Evolutionary conservation across 2,888 invertebrate species (phyloP), one percentile per base, ranked within the genome.

Genomic region (Diarsia brunnea): DNA sequence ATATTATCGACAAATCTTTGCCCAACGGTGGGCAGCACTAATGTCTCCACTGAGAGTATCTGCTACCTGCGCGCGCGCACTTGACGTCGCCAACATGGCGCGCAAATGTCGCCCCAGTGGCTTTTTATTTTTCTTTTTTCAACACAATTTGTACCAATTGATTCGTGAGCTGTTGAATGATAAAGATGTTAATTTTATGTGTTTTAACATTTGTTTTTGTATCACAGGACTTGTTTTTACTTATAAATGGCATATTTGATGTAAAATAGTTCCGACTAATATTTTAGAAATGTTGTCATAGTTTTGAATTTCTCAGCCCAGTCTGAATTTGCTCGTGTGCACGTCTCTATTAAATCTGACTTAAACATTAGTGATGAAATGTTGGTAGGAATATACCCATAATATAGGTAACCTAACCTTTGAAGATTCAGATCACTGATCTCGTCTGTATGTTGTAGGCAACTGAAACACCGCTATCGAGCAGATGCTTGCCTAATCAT

Each of bases 41-140:
- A 64, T 58, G 67, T 60, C 86, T 82, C 84, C 88, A 76, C 85
- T 75, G 38, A 73, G 77, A 81, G 78, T 60, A 78, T 67, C 85
- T 79, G 86, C 90, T 93, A 93, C 92, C 92, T 93, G 92, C 92
- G 90, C 89, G 66, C 71, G 84, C 86, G 90, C 92, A 91, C 92
- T 92, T 90, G 89, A 89, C 85, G 93, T 90, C 92, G 93, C 92
- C 92, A 90, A 86, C 89, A 82, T 86, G 90, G 89, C 92, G 90
- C 90, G 88, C 91, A 90, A 91, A 90, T 91, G 92, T 90, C 90
- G 88, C 88, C 88, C 79, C 82, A 67, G 69, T 49, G 58, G 71
- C 79, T 82, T 83, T 86, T 81, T 84, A 78, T 75, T 85, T 63
- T 47, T 16, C 16, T 63, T 83, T 81, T 83, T 83, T 82, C 69